Base-by-base conservation (phyloP, 2,888 invertebrate genomes). In the Chrysotoxum bicinctum region DNA sequence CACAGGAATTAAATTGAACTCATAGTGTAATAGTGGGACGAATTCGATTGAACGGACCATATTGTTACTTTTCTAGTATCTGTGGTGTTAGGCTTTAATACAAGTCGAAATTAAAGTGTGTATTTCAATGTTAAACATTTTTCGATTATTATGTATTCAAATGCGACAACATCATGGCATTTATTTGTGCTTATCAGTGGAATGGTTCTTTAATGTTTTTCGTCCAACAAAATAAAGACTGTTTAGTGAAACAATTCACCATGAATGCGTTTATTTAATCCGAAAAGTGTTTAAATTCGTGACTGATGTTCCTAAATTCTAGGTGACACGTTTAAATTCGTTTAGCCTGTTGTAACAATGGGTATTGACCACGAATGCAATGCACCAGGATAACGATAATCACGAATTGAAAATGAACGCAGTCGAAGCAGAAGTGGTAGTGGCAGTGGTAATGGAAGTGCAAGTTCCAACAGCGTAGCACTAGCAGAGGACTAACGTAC, bases 341-440 rank as follows among this genome's bases (percentile, higher is more conserved):
- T 68, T 79, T 74, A 74, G 58, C 43, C 50, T 58, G 50, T 54
- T 66, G 74, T 69, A 74, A 75, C 80, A 80, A 75, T 75, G 62
- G 75, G 37, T 62, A 54, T 52, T 68, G 40, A 58, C 68, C 58
- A 52, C 62, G 40, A 50, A 43, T 68, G 50, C 66, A 30, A 69
- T 80, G 68, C 74, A 74, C 74, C 74, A 45, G 68, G 75, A 80
- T 80, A 69, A 75, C 80, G 68, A 80, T 80, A 75, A 80, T 80
- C 75, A 69, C 66, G 80, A 74, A 80, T 69, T 74, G 62, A 69
- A 64, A 64, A 75, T 69, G 80, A 80, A 80, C 75, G 80, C 66
- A 74, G 66, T 66, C 16, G 50, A 23, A 66, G 21, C 19, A 35
- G 48, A 14, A 48, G 19, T 21, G 6, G 60, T 23, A 43, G 43